Percentiles rank a stretch among this genome's conserved stretches.
These are phyloP conservation scores for Pseudoatta argentina DNA, from an alignment of 1,140 invertebrate genomes.

Conservation along the genomic window DNA sequence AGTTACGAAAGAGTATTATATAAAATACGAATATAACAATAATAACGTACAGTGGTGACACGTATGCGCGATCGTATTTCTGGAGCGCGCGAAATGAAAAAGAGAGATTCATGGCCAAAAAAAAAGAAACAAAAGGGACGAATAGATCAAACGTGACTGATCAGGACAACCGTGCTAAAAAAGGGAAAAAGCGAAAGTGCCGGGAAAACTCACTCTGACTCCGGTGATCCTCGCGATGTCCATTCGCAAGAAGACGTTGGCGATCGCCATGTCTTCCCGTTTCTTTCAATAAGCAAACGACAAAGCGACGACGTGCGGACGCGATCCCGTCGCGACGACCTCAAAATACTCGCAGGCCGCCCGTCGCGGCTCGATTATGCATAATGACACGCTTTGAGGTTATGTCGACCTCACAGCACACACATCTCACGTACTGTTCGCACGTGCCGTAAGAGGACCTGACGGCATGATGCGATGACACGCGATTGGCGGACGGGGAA, in stretches of 20 bases:
- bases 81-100: not conserved
- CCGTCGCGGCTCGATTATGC: slow-evolving; percentile 63
- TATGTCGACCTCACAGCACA: slow-evolving; percentile 61
- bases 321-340: slow-evolving; percentile 36
- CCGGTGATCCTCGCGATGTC: slow-evolving; percentile 75
- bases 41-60: slow-evolving; percentile 2
- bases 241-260: slow-evolving; percentile 77
- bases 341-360: slow-evolving; percentile 54
- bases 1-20: slow-evolving; percentile 66
- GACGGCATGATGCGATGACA: not conserved
- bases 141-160: not conserved
- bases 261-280: slow-evolving; percentile 74
- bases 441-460: slow-evolving; percentile 75
- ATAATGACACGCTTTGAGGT: slow-evolving; percentile 70
- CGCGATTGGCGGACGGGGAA: not conserved
- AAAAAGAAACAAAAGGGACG: slow-evolving; percentile 36
- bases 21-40: slow-evolving; percentile 32
- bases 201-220: slow-evolving; percentile 77
- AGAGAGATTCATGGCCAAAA: too few species aligned
- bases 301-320: not conserved
- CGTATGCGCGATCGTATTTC: not conserved
- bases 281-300: not conserved
- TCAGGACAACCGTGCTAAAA: not conserved
- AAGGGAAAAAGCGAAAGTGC: slow-evolving; percentile 28
- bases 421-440: slow-evolving; percentile 50